These are phyloP conservation scores for Malurus leucopterus DNA, from an alignment of 2,797 vertebrate species.

Conservation along the genomic window DNA sequence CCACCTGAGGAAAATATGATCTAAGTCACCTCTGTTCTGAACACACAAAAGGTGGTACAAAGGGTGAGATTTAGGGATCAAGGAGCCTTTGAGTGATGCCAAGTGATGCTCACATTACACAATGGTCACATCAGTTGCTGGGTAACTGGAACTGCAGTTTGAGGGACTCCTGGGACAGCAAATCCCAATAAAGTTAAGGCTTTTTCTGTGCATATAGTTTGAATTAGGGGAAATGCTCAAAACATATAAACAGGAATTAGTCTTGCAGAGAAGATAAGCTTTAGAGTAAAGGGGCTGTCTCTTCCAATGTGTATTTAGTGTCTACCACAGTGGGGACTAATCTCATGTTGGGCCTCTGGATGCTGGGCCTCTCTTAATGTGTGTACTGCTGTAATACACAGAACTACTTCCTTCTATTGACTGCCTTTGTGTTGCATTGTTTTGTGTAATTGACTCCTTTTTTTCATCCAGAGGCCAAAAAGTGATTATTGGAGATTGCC, in stretches of 20 bases:
- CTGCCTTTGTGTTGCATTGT: slow-evolving; percentile 45
- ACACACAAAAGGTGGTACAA: not conserved
- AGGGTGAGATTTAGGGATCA: not conserved
- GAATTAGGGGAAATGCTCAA: slow-evolving; percentile 47
- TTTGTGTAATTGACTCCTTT: slow-evolving; percentile 54
- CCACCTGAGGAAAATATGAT: not conserved
- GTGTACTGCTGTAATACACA: slow-evolving; percentile 29
- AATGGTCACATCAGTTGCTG: fast-evolving
- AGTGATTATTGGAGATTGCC: slow-evolving; percentile 57
- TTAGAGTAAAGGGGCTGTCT: not conserved
- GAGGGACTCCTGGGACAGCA: not conserved
- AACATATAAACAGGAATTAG: slow-evolving; percentile 47
- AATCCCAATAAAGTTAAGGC: not conserved
- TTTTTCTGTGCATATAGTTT: not conserved
- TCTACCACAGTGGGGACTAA: not conserved
- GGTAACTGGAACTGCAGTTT: not conserved
- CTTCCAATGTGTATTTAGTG: not conserved
- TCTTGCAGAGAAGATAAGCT: slow-evolving; percentile 45
- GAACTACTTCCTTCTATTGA: slow-evolving; percentile 57
- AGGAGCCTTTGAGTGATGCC: not conserved
- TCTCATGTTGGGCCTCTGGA: not conserved
- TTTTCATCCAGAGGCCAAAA: slow-evolving; percentile 52
- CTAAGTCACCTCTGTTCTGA: not conserved
- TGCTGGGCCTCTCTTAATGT: not conserved
- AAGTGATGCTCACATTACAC: not conserved